Evolutionary conservation across 1,140 invertebrate species (phyloP).

Genomic region (Uloborus diversus): DNA sequence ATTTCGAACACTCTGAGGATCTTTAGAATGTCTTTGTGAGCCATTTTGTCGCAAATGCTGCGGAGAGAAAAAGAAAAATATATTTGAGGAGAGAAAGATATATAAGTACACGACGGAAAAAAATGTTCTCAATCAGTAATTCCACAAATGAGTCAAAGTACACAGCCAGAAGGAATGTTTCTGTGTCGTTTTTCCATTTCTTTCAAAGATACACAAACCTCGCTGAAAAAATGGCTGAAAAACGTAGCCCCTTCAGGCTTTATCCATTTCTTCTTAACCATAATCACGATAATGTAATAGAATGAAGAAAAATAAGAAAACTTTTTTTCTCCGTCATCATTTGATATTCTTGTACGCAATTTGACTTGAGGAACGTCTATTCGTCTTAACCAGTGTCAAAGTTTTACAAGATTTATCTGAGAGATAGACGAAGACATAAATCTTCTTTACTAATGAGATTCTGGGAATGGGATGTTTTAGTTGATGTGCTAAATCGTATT

Average conservation of each 20-base stretch:
- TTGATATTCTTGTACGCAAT: neutral
- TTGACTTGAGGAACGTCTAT: neutral
- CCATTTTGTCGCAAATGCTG: no score
- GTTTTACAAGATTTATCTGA: no score
- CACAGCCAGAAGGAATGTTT: neutral
- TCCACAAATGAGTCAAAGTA: neutral
- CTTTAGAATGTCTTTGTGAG: no score
- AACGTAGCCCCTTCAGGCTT: neutral
- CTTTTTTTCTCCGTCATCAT: neutral
- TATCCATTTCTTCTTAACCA: neutral
- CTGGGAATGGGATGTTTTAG: no score
- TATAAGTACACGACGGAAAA: neutral
- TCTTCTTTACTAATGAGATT: no score
- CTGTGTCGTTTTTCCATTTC: neutral
- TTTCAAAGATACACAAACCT: neutral
- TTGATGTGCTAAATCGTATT: no score
- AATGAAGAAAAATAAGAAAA: neutral
- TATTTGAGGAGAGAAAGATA: neutral
- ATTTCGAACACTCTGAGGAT: no score
- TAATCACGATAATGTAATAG: slow-evolving; percentile 14
- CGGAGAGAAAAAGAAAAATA: neutral
- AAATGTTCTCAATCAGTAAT: neutral
- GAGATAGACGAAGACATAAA: no score
- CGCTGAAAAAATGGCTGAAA: neutral
- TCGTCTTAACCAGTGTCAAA: no score